These are phyloP conservation scores for Oceanodroma leucorhoa DNA, from an alignment of 2,797 vertebrate genomes.

Conservation along the genomic window DNA sequence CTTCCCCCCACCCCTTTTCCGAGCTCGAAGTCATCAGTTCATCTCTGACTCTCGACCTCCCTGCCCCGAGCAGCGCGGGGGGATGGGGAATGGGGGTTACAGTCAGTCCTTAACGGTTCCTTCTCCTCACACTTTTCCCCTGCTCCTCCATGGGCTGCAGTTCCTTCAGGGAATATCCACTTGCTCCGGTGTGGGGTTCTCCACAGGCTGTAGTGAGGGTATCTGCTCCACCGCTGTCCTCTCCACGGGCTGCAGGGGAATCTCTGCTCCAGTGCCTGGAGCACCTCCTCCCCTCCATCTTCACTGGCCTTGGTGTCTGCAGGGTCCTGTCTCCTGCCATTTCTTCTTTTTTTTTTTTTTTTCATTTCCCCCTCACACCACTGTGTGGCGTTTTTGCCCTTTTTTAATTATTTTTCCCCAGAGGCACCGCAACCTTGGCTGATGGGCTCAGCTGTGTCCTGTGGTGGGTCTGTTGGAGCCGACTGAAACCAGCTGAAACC, in stretches of 20 bases:
- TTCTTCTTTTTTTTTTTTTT: not conserved
- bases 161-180: not conserved
- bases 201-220: not conserved
- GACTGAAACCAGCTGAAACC: not conserved
- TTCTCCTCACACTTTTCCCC: not conserved
- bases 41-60: fast-evolving
- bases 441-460: not conserved
- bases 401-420: not conserved
- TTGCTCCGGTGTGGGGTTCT: not conserved
- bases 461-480: not conserved
- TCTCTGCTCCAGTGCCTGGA: not conserved
- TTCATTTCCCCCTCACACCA: fast-evolving
- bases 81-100: no score
- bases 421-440: fast-evolving
- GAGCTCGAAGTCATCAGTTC: not conserved
- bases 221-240: not conserved
- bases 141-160: no score
- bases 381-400: fast-evolving
- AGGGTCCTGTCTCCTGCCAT: not conserved
- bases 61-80: fast-evolving
- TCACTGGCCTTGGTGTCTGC: not conserved
- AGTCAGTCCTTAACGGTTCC: no score
- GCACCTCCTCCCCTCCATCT: not conserved
- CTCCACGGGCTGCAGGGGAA: not conserved
- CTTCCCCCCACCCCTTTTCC: not conserved